Conservation (phyloP, 1,140 invertebrate genomes). For the Bombus waltoni region DNA sequence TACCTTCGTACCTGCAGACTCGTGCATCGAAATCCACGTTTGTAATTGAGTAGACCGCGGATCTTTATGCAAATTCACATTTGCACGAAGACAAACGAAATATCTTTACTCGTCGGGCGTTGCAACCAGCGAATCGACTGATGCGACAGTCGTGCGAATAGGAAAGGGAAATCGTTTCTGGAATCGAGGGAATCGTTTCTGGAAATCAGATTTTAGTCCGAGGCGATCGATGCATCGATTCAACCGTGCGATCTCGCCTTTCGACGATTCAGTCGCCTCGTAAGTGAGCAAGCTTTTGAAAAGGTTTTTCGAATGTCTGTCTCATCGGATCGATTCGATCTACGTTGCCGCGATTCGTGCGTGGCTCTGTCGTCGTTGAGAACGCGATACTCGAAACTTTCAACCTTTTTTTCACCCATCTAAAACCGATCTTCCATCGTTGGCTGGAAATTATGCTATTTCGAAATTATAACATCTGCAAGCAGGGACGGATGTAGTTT, state of each 20-base stretch:
- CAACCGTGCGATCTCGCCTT: not conserved
- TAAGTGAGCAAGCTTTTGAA: not conserved
- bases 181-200: not conserved
- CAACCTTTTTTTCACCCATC: not conserved
- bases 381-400: not conserved
- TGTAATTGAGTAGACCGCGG: not conserved
- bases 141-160: no score
- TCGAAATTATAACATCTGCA: constrained; percentile 82
- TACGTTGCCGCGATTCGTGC: not conserved
- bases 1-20: no score
- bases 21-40: not conserved
- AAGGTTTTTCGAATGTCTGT: not conserved
- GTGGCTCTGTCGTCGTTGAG: not conserved
- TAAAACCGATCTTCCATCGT: constrained; percentile 62
- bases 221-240: no score
- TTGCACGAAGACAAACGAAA: no score
- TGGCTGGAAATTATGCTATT: constrained; percentile 78
- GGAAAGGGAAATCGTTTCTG: no score
- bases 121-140: no score
- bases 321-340: not conserved
- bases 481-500: constrained; percentile 61
- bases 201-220: not conserved
- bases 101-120: no score
- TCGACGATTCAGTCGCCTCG: not conserved
- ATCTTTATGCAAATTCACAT: not conserved